Conservation (phyloP, 2,797 vertebrate species). For the Sebastes matsubarae region DNA sequence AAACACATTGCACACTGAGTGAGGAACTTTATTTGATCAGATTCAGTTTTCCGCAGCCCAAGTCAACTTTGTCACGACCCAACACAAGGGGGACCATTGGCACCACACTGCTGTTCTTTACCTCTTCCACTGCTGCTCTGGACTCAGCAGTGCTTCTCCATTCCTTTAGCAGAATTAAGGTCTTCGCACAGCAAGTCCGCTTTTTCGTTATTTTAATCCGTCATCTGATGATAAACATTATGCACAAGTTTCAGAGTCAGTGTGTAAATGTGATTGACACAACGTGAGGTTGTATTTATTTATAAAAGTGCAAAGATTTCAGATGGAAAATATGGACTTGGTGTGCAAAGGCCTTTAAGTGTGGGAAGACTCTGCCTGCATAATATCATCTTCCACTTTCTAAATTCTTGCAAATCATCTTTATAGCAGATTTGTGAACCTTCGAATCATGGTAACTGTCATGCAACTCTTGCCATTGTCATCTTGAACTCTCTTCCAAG, state of each 20-base stretch:
- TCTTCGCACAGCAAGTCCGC: rapidly evolving
- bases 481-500: background rate
- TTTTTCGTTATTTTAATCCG: no score
- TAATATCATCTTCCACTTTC: background rate
- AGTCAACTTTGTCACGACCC: background rate
- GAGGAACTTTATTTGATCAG: background rate
- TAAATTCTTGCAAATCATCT: background rate
- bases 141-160: background rate
- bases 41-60: background rate
- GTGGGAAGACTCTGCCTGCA: background rate
- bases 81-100: background rate
- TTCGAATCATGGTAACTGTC: background rate
- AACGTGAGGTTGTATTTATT: no score
- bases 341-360: no score
- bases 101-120: background rate
- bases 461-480: background rate
- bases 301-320: no score
- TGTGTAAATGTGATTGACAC: no score
- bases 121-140: background rate
- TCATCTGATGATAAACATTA: no score
- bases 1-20: background rate
- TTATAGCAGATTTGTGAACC: background rate
- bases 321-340: no score
- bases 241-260: no score
- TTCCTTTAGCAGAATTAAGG: background rate